Evolutionary conservation across 2,113 vertebrate genomes (phyloP).

Genomic region (Dipodomys ordii): DNA sequence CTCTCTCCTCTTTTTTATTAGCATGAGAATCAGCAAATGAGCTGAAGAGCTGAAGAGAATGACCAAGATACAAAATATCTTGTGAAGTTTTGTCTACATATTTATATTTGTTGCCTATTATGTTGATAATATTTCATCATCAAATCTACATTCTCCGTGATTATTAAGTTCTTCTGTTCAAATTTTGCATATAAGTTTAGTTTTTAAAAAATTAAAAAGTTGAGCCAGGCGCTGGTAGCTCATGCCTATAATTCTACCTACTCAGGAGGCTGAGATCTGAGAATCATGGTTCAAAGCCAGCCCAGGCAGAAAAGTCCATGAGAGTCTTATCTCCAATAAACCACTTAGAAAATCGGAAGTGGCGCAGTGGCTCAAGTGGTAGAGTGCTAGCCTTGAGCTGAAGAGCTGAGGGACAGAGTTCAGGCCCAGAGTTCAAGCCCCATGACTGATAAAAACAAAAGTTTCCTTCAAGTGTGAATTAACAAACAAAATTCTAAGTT

Average conservation of each 20-base stretch:
- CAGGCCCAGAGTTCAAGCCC: too few species aligned
- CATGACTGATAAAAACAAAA: too few species aligned
- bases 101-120: not conserved
- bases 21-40: constrained; percentile 47
- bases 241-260: too few species aligned
- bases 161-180: constrained; percentile 26
- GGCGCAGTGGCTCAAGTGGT: too few species aligned
- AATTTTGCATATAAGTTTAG: not conserved
- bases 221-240: not conserved
- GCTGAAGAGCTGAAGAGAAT: constrained; percentile 36
- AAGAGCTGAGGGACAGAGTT: too few species aligned
- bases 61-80: constrained; percentile 46
- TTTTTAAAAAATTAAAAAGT: constrained; percentile 44
- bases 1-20: not conserved
- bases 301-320: too few species aligned
- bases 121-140: not conserved
- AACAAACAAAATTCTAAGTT: not conserved
- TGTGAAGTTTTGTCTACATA: not conserved
- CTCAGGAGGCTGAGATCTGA: too few species aligned
- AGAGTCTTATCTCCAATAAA: too few species aligned
- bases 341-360: too few species aligned
- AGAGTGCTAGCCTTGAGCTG: too few species aligned
- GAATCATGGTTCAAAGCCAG: too few species aligned
- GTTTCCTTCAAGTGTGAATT: constrained; percentile 25
- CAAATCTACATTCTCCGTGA: constrained; percentile 24